Conservation (phyloP, 2,797 vertebrate species). For the Gymnopithys bicolor region DNA sequence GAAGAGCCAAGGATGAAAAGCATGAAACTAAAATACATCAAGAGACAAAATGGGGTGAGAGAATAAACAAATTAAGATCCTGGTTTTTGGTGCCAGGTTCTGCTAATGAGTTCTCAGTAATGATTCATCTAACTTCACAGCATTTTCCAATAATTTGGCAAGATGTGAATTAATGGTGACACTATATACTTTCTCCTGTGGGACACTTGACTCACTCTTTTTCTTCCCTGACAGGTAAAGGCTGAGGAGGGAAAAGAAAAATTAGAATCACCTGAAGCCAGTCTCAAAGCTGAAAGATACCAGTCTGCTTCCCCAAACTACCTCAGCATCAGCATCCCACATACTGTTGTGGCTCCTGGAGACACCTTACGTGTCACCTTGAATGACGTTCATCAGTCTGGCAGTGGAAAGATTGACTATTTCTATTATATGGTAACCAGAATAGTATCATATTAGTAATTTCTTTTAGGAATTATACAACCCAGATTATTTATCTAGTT, state of each 20-base stretch:
- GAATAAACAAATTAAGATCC: not conserved
- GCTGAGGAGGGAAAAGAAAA: slow-evolving; percentile 57
- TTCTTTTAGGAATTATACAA: not conserved
- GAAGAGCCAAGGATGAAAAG: not conserved
- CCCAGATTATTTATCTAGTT: not conserved
- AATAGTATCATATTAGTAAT: not conserved
- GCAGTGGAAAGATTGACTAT: slow-evolving; percentile 42
- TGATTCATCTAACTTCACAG: not conserved
- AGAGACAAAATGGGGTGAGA: not conserved
- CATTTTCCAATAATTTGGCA: not conserved
- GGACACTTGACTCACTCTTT: not conserved
- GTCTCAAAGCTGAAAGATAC: slow-evolving; percentile 41
- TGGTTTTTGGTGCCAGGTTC: not conserved
- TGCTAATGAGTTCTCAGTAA: not conserved
- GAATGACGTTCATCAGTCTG: slow-evolving; percentile 47
- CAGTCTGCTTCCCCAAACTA: slow-evolving; percentile 32
- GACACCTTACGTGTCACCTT: slow-evolving; percentile 62
- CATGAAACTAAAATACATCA: not conserved
- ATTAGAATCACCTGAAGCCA: slow-evolving; percentile 45
- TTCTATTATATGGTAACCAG: slow-evolving; percentile 77
- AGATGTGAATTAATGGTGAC: not conserved
- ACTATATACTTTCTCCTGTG: not conserved
- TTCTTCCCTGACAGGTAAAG: slow-evolving; percentile 57
- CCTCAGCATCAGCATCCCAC: slow-evolving; percentile 71
- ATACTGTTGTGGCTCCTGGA: slow-evolving; percentile 49